Base-by-base conservation (phyloP, 2,888 invertebrate genomes). In the Rotaria socialis region DNA sequence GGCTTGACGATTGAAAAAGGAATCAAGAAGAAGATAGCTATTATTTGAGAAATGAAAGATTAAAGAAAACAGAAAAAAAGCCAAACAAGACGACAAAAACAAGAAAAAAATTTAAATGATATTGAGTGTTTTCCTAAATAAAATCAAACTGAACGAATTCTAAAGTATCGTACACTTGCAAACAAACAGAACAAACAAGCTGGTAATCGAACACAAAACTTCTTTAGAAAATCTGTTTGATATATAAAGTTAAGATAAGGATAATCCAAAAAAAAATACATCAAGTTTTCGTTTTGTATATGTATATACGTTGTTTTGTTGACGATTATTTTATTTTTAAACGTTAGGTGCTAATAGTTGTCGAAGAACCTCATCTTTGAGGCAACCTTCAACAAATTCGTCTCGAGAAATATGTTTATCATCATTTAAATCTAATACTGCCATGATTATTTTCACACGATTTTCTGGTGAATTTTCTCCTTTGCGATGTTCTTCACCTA, bases 331-430 rank as follows among this genome's bases (percentile, higher is more conserved):
- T 35, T 67, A 7, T 35, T 41, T 27, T 86, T 86, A 86, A 60
- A 85, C 86, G 43, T 86, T 86, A 27, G 86, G 86, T 55, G 86
- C 86, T 47, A 86, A 85, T 27, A 86, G 85, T 43, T 85, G 85
- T 75, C 85, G 85, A 52, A 86, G 55, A 22, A 86, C 47, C 27
- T 85, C 85, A 58, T 86, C 86, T 67, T 41, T 85, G 6, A 86
- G 43, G 35, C 86, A 86, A 47, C 87, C 85, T 43, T 86, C 84
- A 35, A 87, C 85, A 67, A 87, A 87, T 85, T 87, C 87, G 10
- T 87, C 52, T 22, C 85, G 84, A 10, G 87, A 84, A 10, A 87
- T 50, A 11, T 50, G 41, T 27, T 85, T 84, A 85, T 47, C 84
- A n/a, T 87, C 84, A 74, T 87, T 85, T n/a, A 55, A 16, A 74